Percentiles rank a stretch among this genome's conserved stretches.
phyloP scores from a whole-genome alignment of 23 tunicate species.

The Corella eumyota region DNA sequence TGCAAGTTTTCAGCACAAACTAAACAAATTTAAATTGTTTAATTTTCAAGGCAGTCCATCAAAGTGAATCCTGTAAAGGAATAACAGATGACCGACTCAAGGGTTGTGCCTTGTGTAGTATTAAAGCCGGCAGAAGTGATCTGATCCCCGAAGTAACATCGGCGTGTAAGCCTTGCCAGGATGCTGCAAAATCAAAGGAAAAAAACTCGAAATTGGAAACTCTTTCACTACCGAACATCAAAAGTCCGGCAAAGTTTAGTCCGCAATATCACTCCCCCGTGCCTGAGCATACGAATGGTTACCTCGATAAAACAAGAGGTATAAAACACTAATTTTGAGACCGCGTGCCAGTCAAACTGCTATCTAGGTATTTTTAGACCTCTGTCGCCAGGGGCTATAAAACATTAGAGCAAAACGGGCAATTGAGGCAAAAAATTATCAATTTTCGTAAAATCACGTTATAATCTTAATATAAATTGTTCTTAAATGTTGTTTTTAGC shows the following conservation, averaged over 20 bases:
- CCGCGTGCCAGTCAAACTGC: too few species aligned
- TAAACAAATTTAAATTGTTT: too few species aligned
- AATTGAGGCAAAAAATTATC: too few species aligned
- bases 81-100: constrained; percentile 21
- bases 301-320: constrained; percentile 62
- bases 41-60: constrained; percentile 84
- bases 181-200: background rate
- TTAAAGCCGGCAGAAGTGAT: constrained; percentile 43
- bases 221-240: background rate
- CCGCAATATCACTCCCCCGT: background rate
- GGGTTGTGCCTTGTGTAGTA: constrained; percentile 60
- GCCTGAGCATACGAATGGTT: constrained; percentile 18
- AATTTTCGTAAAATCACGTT: too few species aligned
- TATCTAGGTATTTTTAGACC: too few species aligned
- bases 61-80: constrained; percentile 14
- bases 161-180: constrained; percentile 15
- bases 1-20: background rate
- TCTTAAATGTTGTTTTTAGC: too few species aligned
- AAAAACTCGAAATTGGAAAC: background rate
- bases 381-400: too few species aligned
- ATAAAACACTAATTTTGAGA: too few species aligned
- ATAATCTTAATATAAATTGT: too few species aligned
- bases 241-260: background rate
- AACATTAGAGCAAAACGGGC: too few species aligned
- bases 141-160: constrained; percentile 2